Conservation (phyloP, 1,140 invertebrate species). For the Colletes gigas region DNA sequence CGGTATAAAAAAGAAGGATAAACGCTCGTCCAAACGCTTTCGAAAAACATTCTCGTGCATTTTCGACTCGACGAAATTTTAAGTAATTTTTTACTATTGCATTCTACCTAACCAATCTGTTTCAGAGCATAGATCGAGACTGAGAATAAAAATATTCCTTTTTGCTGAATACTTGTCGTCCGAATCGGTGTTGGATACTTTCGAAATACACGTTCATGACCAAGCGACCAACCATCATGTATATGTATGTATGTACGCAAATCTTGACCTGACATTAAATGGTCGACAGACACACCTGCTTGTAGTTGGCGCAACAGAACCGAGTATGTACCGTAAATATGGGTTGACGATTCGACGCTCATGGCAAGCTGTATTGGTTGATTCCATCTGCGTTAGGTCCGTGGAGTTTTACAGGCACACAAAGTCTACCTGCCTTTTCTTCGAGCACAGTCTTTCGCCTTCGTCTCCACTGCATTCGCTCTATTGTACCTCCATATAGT, state of each 20-base stretch:
- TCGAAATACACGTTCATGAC: background rate
- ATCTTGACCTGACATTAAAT: too few species aligned
- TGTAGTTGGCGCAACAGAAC: slow-evolving; percentile 10
- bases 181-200: background rate
- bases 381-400: slow-evolving; percentile 34
- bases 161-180: too few species aligned
- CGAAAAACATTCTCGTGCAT: too few species aligned
- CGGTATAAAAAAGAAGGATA: too few species aligned
- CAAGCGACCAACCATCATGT: background rate
- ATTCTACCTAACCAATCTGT: too few species aligned
- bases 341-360: slow-evolving; percentile 29
- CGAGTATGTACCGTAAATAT: background rate
- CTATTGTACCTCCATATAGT: slow-evolving; percentile 49
- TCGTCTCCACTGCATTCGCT: slow-evolving; percentile 52
- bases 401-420: slow-evolving; percentile 33
- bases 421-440: slow-evolving; percentile 45
- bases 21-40: too few species aligned
- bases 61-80: too few species aligned
- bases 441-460: slow-evolving; percentile 36
- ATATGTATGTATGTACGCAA: background rate
- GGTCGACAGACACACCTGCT: background rate
- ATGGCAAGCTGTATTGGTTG: slow-evolving; percentile 19
- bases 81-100: too few species aligned
- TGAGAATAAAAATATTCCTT: background rate
- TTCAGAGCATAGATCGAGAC: too few species aligned